phyloP scores from a whole-genome alignment of 1,140 invertebrate species.

The Hermatobates lingyangjiaoensis region DNA sequence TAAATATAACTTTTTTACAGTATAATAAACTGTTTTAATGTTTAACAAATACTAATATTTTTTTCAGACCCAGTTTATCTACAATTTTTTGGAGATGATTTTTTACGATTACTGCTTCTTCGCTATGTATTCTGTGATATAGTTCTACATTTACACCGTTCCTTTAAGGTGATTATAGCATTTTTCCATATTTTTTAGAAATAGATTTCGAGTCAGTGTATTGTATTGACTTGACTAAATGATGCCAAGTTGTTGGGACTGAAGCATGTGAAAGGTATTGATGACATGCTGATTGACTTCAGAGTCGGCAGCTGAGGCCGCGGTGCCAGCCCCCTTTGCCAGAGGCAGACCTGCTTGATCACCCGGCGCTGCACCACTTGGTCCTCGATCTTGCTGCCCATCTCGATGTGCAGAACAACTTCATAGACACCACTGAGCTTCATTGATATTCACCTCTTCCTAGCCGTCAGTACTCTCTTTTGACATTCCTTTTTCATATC shows the following conservation, averaged over 20 bases:
- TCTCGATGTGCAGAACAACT: slow-evolving; percentile 59
- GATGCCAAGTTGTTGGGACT: too few relatives aligned
- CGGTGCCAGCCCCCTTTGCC: slow-evolving; percentile 69
- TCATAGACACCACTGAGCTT: slow-evolving; percentile 43
- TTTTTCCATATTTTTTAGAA: background rate
- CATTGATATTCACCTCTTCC: slow-evolving; percentile 4
- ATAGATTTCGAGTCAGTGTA: too few relatives aligned
- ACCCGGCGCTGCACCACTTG: slow-evolving; percentile 58
- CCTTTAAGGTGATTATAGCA: slow-evolving; percentile 31
- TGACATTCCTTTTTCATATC: too few relatives aligned
- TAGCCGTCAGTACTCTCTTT: background rate
- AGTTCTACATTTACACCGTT: slow-evolving; percentile 64
- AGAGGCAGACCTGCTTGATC: slow-evolving; percentile 73
- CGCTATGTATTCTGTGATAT: slow-evolving; percentile 87
- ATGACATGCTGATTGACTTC: too few relatives aligned
- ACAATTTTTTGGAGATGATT: slow-evolving; percentile 86
- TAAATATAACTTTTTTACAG: too few relatives aligned
- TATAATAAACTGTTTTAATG: too few relatives aligned
- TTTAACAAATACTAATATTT: too few relatives aligned
- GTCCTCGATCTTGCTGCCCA: slow-evolving; percentile 64
- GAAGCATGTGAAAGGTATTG: too few relatives aligned
- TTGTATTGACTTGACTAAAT: too few relatives aligned
- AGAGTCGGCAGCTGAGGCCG: slow-evolving; percentile 64
- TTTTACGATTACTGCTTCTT: slow-evolving; percentile 67
- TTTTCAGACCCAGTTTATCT: slow-evolving; percentile 55